These are phyloP conservation scores for Rhagoletis pomonella DNA, from an alignment of 1,140 invertebrate genomes.

Conservation along the genomic window DNA sequence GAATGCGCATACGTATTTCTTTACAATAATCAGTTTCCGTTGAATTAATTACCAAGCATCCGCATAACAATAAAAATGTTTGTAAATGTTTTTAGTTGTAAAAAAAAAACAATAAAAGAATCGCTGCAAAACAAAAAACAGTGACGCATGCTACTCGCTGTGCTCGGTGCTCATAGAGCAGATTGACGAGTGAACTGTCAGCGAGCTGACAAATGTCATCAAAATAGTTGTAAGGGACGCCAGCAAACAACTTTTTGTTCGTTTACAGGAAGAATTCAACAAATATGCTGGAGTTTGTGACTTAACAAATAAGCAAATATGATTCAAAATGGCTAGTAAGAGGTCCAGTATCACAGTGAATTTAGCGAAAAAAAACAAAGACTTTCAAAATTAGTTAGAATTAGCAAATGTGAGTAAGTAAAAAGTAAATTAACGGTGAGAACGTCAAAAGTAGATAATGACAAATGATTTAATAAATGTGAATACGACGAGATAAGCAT, in stretches of 20 bases:
- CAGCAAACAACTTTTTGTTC: too few species aligned
- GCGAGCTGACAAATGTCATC: background rate
- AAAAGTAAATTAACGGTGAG: background rate
- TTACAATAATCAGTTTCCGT: background rate
- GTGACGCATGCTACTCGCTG: background rate
- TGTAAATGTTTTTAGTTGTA: background rate
- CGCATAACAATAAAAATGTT: background rate
- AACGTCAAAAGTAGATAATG: background rate
- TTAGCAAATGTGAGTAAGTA: background rate
- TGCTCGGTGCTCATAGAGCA: background rate
- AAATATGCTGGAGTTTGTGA: too few species aligned
- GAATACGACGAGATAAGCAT: too few species aligned
- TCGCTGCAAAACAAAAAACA: background rate
- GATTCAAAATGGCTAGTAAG: too few species aligned
- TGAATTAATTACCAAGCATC: background rate
- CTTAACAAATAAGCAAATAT: too few species aligned
- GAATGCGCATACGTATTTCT: background rate
- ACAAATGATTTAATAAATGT: background rate
- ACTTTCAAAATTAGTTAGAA: too few species aligned
- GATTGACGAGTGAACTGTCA: constrained; percentile 34
- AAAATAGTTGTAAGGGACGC: background rate
- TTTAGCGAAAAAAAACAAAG: too few species aligned
- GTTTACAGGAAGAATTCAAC: too few species aligned
- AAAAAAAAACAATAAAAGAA: background rate
- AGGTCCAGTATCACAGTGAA: too few species aligned